Evolutionary conservation across 2,113 vertebrate species (phyloP), one percentile per base, ranked within the genome.

Genomic region (Microcebus ravelobensis): DNA sequence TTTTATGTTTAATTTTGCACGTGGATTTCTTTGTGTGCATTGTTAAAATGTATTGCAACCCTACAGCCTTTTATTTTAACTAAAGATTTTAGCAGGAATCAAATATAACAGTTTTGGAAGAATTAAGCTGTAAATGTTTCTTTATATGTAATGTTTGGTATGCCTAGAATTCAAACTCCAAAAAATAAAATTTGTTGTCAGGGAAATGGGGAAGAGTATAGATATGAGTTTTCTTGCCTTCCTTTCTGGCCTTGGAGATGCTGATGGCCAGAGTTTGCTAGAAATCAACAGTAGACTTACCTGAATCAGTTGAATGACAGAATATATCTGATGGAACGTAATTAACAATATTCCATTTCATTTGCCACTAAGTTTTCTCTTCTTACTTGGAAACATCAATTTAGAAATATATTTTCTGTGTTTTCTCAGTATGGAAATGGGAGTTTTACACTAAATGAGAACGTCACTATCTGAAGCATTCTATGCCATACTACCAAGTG

Each of bases 1-100:
- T 97, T 98, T 98, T 98, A 94, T 98, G 94, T 97, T 98, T 97
- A 98, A 98, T 98, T 98, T 98, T 98, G 96, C 7, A 0, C 93
- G 97, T 45, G 8, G 93, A 67, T 97, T 98, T 98, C 97, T 98
- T 98, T 98, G 95, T 98, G 63, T 96, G 65, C 52, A 3, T 95
- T 98, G 88, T 97, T 97, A 98, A 97, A 98, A 97, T 97, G 93
- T 92, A 65, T 95, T 21, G 0, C 90, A 96, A 90, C 73, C 86
- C 74, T 97, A 36, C 65, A 93, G 84, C 83, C 18, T 98, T 96
- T 97, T 94, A 90, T 34, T 94, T 82, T 92, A 95, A 96, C 87
- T 94, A 95, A 95, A 98, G 97, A 79, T 42, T 27, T 92, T 95
- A 97, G 67, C 65, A 71, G 18, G 34, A 82, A 50, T 25, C 81